phyloP scores from a whole-genome alignment of 2,797 vertebrate species.

The Crenichthys baileyi region DNA sequence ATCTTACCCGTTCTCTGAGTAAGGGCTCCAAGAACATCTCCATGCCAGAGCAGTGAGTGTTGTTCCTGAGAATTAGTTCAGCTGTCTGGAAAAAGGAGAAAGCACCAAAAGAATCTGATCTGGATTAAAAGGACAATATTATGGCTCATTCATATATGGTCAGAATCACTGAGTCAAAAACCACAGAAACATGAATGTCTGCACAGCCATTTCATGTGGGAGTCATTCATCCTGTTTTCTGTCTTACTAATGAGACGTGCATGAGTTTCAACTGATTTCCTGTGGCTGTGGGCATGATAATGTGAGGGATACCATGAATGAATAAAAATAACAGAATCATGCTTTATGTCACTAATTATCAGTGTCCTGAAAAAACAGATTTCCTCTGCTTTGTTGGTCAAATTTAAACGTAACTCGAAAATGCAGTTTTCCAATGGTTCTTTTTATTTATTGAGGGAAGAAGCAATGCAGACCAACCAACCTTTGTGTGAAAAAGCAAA shows the following conservation, averaged over 20 bases:
- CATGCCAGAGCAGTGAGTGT: constrained; percentile 66
- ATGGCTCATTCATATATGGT: background rate
- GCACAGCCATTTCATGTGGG: constrained; percentile 36
- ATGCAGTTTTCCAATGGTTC: no score
- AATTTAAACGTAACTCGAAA: no score
- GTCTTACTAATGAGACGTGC: background rate
- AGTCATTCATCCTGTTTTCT: constrained; percentile 47
- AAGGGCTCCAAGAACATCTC: constrained; percentile 76
- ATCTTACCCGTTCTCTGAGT: constrained; percentile 80
- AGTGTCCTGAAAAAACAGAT: no score
- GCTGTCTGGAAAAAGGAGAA: constrained; percentile 73
- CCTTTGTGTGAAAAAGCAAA: no score
- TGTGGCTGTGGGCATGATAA: background rate
- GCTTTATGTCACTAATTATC: background rate
- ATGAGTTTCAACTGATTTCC: constrained; percentile 1
- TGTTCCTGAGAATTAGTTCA: constrained; percentile 78
- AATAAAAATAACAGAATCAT: background rate
- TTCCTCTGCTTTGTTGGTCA: no score
- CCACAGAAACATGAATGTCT: constrained; percentile 38
- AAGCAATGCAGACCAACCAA: no score
- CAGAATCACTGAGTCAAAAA: constrained; percentile 49
- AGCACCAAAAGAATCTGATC: background rate
- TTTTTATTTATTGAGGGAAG: no score
- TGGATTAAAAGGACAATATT: background rate
- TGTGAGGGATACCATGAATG: background rate